phyloP scores from a whole-genome alignment of 2,797 vertebrate species.

The Corythornis leucogaster region DNA sequence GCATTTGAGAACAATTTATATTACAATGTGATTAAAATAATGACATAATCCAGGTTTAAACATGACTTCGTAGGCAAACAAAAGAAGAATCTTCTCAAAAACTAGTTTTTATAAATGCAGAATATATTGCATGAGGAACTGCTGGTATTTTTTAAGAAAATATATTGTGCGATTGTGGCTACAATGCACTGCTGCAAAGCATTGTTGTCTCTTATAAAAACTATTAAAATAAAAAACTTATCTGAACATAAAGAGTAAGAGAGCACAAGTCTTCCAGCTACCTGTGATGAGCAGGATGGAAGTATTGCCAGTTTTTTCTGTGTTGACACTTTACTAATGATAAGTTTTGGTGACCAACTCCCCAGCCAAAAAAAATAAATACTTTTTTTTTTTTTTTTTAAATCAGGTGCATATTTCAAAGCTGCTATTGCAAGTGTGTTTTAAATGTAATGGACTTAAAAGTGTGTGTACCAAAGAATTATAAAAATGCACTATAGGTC shows the following conservation, averaged over 20 bases:
- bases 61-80: constrained; percentile 84
- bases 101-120: constrained; percentile 93
- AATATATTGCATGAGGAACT: constrained; percentile 94
- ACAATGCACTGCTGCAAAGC: constrained; percentile 93
- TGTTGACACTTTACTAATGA: constrained; percentile 72
- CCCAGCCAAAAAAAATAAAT: constrained; percentile 83
- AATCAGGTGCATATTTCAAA: constrained; percentile 81
- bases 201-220: constrained; percentile 79
- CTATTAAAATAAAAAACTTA: constrained; percentile 64
- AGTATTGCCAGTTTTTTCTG: constrained; percentile 73
- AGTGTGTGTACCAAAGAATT: constrained; percentile 75
- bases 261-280: constrained; percentile 71
- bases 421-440: constrained; percentile 76
- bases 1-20: constrained; percentile 76
- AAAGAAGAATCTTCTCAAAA: constrained; percentile 86
- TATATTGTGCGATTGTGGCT: constrained; percentile 99
- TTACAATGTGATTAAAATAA: constrained; percentile 77
- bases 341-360: constrained; percentile 76
- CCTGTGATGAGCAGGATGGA: constrained; percentile 71
- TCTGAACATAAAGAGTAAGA: constrained; percentile 72
- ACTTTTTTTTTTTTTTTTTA: constrained; percentile 2
- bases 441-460: constrained; percentile 78
- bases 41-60: constrained; percentile 78
- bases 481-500: constrained; percentile 72
- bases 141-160: constrained; percentile 99